phyloP scores from a whole-genome alignment of 2,113 vertebrate genomes.

The Panthera uncia region DNA sequence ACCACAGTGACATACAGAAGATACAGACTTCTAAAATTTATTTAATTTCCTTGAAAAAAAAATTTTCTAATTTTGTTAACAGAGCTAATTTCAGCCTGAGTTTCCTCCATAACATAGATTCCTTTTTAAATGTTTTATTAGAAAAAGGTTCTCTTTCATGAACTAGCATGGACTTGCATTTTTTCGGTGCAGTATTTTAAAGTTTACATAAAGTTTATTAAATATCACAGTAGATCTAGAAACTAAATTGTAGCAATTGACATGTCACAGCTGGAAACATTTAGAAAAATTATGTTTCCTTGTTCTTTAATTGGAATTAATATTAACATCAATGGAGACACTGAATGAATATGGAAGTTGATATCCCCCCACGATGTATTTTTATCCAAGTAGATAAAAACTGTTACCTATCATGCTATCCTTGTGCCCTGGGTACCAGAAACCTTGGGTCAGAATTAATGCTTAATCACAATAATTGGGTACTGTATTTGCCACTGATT shows the following conservation, averaged over 20 bases:
- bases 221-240: slow-evolving; percentile 80
- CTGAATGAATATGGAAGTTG: slow-evolving; percentile 57
- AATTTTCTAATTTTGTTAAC: background rate
- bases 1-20: background rate
- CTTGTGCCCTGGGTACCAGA: background rate
- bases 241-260: slow-evolving; percentile 83
- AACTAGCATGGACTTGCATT: background rate
- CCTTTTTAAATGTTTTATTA: slow-evolving; percentile 1
- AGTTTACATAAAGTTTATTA: slow-evolving; percentile 79
- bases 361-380: background rate
- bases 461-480: background rate
- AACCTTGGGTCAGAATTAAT: background rate
- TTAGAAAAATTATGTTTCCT: slow-evolving; percentile 69
- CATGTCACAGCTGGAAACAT: slow-evolving; percentile 71
- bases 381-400: background rate
- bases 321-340: slow-evolving; percentile 43
- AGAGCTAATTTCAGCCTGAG: background rate
- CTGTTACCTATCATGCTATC: background rate
- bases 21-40: background rate
- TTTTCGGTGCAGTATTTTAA: slow-evolving; percentile 79
- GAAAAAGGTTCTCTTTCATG: background rate
- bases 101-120: background rate
- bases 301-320: slow-evolving; percentile 63
- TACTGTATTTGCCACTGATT: background rate
- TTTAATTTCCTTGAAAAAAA: background rate